Evolutionary conservation across 2,113 vertebrate genomes (phyloP).

Genomic region (Acrocephalus arundinaceus): DNA sequence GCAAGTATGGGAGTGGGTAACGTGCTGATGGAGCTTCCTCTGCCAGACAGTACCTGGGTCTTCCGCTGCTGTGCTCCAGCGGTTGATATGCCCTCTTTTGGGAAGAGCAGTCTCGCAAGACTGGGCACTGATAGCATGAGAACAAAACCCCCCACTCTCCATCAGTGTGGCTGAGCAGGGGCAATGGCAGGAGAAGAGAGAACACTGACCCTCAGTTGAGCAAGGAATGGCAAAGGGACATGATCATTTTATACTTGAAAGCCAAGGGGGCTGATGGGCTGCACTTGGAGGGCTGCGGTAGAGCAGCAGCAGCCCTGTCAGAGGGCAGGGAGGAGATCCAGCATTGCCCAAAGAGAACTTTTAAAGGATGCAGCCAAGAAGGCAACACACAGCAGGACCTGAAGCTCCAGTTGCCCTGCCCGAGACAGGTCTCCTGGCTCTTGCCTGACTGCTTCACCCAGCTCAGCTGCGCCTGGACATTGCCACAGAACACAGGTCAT

Average conservation of each 20-base stretch:
- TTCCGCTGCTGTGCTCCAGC: background rate
- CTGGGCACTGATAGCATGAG: accelerated
- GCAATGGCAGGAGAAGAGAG: background rate
- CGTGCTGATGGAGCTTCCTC: background rate
- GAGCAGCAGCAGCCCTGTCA: background rate
- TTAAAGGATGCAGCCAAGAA: background rate
- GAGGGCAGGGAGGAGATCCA: background rate
- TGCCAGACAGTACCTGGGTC: background rate
- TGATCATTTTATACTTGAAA: background rate
- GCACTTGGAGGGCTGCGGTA: background rate
- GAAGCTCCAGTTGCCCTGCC: background rate
- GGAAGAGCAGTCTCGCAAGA: background rate
- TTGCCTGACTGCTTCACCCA: background rate
- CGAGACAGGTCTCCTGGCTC: accelerated
- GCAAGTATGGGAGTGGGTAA: background rate
- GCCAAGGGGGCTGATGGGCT: background rate
- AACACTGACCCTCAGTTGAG: background rate
- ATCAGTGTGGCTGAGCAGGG: background rate
- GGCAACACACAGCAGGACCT: background rate
- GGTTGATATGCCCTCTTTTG: background rate
- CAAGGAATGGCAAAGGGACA: background rate
- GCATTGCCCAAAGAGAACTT: background rate
- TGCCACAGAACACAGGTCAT: accelerated
- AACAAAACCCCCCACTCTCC: background rate
- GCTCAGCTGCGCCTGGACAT: background rate